A percentile compares a stretch with the other conserved stretches of the same genome.
Evolutionary conservation across 2,888 invertebrate species (phyloP).

Genomic region (Orchesella flavescens): DNA sequence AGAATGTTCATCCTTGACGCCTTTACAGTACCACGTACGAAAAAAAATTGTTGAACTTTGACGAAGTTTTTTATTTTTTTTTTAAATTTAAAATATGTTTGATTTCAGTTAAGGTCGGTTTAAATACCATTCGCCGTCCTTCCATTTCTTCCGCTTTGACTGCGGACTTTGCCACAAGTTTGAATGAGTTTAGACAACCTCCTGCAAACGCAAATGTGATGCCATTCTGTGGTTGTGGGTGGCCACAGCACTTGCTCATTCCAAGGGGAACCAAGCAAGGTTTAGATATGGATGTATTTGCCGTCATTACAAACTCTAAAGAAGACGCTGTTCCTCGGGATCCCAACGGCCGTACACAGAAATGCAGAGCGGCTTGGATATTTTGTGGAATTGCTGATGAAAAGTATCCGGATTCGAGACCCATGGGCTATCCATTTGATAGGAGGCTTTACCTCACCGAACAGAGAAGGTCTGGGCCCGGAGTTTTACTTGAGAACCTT

Average conservation of each 20-base stretch:
- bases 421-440: slow-evolving; percentile 81
- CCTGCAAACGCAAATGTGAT: not conserved
- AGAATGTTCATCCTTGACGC: slow-evolving; percentile 52
- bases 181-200: slow-evolving; percentile 23
- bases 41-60: not conserved
- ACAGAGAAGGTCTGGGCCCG: too few species aligned
- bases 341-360: slow-evolving; percentile 79
- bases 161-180: slow-evolving; percentile 19
- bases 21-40: slow-evolving; percentile 42
- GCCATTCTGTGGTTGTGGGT: slow-evolving; percentile 58
- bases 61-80: not conserved
- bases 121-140: slow-evolving; percentile 28
- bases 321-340: slow-evolving; percentile 72
- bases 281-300: slow-evolving; percentile 51
- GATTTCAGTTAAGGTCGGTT: slow-evolving; percentile 21
- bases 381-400: too few species aligned
- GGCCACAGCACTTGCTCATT: slow-evolving; percentile 53
- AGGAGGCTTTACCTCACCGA: not conserved
- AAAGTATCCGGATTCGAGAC: slow-evolving; percentile 76
- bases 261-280: slow-evolving; percentile 48
- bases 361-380: too few species aligned
- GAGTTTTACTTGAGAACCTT: too few species aligned
- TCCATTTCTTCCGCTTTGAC: slow-evolving; percentile 44
- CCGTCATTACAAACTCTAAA: slow-evolving; percentile 49
- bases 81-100: too few species aligned